Conservation (phyloP, 2,797 vertebrate genomes). For the Hephaestus fuliginosus region DNA sequence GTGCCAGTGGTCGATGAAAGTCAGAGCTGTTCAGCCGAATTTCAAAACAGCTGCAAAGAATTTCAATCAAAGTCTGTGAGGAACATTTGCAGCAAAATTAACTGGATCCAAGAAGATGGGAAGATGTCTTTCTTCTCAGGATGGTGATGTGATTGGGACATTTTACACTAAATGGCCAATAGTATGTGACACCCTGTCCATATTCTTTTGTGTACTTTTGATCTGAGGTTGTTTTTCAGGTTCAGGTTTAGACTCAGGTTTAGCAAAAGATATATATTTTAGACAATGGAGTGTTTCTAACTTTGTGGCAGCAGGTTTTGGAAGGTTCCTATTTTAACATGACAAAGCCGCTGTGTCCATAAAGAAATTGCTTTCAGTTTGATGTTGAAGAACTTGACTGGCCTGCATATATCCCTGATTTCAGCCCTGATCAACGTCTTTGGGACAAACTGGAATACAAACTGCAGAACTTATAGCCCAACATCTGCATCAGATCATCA, state of each 20-base stretch:
- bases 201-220: background rate
- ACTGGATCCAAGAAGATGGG: constrained; percentile 2
- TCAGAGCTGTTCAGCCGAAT: background rate
- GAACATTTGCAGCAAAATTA: background rate
- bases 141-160: background rate
- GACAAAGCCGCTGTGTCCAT: too few species aligned
- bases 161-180: constrained; percentile 16
- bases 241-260: background rate
- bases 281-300: background rate
- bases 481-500: background rate
- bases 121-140: constrained; percentile 1
- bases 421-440: background rate
- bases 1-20: background rate
- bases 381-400: background rate
- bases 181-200: constrained; percentile 2
- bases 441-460: background rate
- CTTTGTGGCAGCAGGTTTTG: background rate
- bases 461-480: background rate
- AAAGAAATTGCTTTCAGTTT: background rate
- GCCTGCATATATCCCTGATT: background rate
- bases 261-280: too few species aligned
- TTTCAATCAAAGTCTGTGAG: background rate
- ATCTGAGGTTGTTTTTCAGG: background rate
- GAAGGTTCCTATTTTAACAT: background rate
- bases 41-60: background rate